Conservation (phyloP, 2,113 vertebrate genomes). For the Malurus elegans region DNA sequence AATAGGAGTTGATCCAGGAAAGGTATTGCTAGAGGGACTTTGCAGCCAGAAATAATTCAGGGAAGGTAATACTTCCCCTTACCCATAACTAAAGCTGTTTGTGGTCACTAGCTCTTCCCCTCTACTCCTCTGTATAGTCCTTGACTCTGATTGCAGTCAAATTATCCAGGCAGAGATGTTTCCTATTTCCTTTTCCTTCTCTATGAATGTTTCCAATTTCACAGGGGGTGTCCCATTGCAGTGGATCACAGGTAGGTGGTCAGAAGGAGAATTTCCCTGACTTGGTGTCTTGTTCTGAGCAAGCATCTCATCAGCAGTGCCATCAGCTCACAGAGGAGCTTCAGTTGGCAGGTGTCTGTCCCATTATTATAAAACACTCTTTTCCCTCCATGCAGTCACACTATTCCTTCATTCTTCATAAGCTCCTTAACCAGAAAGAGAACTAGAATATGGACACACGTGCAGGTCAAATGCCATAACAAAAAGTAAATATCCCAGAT, state of each 20-base stretch:
- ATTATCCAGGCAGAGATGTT: not conserved
- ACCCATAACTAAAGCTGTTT: not conserved
- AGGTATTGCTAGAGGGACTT: not conserved
- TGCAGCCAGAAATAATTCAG: not conserved
- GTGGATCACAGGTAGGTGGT: not conserved
- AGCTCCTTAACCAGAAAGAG: not conserved
- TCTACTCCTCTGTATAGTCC: not conserved
- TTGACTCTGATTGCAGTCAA: not conserved
- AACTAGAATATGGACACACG: not conserved
- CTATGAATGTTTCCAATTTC: not conserved
- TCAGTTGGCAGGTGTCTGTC: not conserved
- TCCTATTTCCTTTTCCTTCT: not conserved
- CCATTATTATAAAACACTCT: accelerated
- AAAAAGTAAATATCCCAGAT: not conserved
- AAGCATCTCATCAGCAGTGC: not conserved
- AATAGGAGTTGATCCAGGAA: not conserved
- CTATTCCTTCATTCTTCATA: not conserved
- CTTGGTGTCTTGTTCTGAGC: not conserved
- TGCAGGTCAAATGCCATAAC: not conserved
- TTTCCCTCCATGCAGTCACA: not conserved
- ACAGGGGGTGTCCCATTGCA: not conserved
- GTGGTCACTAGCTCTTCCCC: not conserved
- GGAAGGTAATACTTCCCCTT: not conserved
- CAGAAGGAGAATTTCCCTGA: not conserved
- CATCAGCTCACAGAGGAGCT: accelerated